phyloP scores from a whole-genome alignment of 2,797 vertebrate genomes.

The Gobio occitaniae region DNA sequence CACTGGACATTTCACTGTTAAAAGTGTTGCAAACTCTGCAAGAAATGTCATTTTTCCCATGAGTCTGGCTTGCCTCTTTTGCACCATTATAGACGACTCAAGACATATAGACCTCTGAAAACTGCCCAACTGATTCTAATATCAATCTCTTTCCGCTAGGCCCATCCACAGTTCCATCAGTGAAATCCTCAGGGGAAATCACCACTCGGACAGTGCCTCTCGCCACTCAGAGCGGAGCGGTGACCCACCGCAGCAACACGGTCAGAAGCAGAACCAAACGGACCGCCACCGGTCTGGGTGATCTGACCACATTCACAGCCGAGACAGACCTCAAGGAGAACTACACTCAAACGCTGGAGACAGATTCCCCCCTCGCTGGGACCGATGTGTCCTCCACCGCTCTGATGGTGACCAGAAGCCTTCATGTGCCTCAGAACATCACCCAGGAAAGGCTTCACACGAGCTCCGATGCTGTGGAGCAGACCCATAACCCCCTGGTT shows the following conservation, averaged over 20 bases:
- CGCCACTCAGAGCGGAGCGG: background rate
- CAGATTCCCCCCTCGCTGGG: background rate
- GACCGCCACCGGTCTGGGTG: slow-evolving; percentile 20
- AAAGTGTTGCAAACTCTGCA: background rate
- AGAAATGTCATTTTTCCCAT: background rate
- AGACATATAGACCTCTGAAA: background rate
- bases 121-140: background rate
- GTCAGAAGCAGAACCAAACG: slow-evolving; percentile 60
- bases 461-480: background rate
- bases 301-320: background rate
- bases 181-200: slow-evolving; percentile 23
- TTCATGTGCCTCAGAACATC: background rate
- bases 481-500: slow-evolving; percentile 15
- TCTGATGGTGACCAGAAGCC: slow-evolving; percentile 28
- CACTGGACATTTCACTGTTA: background rate
- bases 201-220: slow-evolving; percentile 23
- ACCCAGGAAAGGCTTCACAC: background rate
- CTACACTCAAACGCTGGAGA: slow-evolving; percentile 3
- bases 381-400: background rate
- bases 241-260: slow-evolving; percentile 21
- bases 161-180: slow-evolving; percentile 48
- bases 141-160: slow-evolving; percentile 59
- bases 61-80: background rate
- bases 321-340: slow-evolving; percentile 1
- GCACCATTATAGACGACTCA: background rate